Conservation (phyloP, 92 coral and sea anemone genomes). For the Zoanthus sociatus region DNA sequence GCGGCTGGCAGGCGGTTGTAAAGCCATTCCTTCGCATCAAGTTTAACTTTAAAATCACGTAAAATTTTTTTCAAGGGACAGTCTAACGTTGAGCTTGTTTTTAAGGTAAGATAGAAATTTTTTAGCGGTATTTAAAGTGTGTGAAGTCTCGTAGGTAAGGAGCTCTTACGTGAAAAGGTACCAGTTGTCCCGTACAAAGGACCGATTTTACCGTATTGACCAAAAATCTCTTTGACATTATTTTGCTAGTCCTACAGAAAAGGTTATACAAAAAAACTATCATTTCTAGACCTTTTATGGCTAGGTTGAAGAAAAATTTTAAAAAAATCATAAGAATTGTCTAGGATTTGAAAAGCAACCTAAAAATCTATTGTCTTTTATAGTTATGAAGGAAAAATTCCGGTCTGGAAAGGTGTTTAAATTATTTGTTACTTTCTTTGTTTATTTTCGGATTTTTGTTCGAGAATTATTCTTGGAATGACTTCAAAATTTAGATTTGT, state of each 20-base stretch:
- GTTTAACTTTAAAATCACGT: background rate
- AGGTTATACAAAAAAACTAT: background rate
- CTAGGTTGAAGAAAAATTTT: background rate
- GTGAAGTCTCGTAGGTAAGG: background rate
- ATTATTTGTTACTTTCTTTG: background rate
- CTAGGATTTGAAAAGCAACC: background rate
- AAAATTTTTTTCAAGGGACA: background rate
- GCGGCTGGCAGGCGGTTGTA: conserved; percentile 23
- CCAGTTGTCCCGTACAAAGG: conserved; percentile 36
- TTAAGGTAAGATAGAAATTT: conserved; percentile 33
- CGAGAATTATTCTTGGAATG: background rate
- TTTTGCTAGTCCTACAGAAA: background rate
- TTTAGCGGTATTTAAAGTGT: background rate
- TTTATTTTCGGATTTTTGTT: background rate
- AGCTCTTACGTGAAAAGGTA: conserved; percentile 29
- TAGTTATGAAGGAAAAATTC: background rate
- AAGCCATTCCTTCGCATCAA: background rate
- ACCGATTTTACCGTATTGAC: background rate
- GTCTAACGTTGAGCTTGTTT: background rate
- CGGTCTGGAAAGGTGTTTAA: background rate
- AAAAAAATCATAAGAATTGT: background rate
- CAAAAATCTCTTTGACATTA: background rate
- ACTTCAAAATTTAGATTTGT: background rate
- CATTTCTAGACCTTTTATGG: background rate
- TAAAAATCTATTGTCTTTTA: background rate